Evolutionary conservation across 2,797 vertebrate species (phyloP), one percentile per base, ranked within the genome.

Genomic region (Schizothorax lantsangensis): DNA sequence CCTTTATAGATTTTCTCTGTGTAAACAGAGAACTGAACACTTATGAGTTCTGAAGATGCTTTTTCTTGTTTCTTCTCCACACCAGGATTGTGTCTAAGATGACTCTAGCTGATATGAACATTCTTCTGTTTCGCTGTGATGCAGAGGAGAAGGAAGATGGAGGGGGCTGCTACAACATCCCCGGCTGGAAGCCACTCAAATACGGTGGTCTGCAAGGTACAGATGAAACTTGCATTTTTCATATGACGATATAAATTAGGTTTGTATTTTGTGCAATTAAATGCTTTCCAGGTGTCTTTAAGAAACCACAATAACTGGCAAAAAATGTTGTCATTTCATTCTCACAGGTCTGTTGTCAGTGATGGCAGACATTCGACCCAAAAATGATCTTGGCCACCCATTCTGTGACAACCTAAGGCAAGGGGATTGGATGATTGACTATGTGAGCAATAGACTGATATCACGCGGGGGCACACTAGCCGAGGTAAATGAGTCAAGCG

Each of bases 401-500:
- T 93, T 99, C 81, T 99, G 98, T 93, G 96, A 94, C 85, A 99
- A 99, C 92, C 95, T 99, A 92, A 94, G 98, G 90, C 96, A 97
- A 85, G 98, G 98, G 84, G 98, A 99, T 92, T 99, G 98, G 98
- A 97, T 99, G 95, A 98, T 99, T 0, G 97, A 99, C 84, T 99
- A 96, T 33, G 96, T 98, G 79, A 96, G 95, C 92, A 96, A 94
- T 89, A 96, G 98, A 74, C 96, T 99, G 88, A 91, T 96, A 79
- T 91, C 95, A 7, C 94, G 92, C 69, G 94, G 95, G n/a, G 98
- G 96, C 81, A 83, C 93, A 0, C 94, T 97, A 90, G 93, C 94
- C 45, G 96, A 98, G 94, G 98, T 99, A 87, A 96, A 83, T n/a
- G 4, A 15, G 19, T 40, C 33, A 21, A 33, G 59, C 2, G 0